Base-by-base conservation (phyloP, 2,797 vertebrate genomes). In the Leuciscus waleckii region DNA sequence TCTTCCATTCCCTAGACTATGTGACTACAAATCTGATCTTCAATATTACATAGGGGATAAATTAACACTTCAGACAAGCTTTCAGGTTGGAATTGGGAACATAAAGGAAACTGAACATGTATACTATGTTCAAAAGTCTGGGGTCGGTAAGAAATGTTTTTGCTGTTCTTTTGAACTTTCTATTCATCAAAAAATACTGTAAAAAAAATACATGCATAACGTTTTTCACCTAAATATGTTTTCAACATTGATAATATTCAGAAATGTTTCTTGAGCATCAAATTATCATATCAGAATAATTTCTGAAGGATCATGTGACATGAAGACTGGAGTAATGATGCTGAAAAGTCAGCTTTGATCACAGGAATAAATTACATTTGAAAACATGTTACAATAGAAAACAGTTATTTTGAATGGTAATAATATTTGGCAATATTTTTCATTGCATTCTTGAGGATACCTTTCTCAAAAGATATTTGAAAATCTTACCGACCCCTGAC, bases 1-100 rank as follows among this genome's bases (percentile, higher is more conserved):
- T 21, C 29, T 69, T 75, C 19, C 16, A 39, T 54, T 41, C 10
- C 41, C 58, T 67, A 51, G 46, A 32, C 54, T 49, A 1, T 35
- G 19, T 43, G 46, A 78, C 35, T 14, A 69, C 16, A 41, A 26
- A 69, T 84, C 32, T 43, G 49, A 69, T 39, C 73, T 39, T 73
- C 7, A 32, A 23, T 73, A 43, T 46, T 43, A 29, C 9, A 3
- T 73, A 32, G 37, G 23, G 21, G 10, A 26, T 3, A 49, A 65
- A 26, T 17, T 0, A 17, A 39, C 14, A 19, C 56, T 73, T 29
- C 17, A 73, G 16, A 49, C 9, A 54, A 75, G 46, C 49, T 37
- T 56, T 76, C 21, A 56, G 51, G 29, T 13, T 32, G 29, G 29
- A 8, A 32, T 65, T 17, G 29, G 63, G 16, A 32, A 32, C 16